Base-by-base conservation (phyloP, 2,888 invertebrate genomes). In the Tanypteryx hageni region DNA sequence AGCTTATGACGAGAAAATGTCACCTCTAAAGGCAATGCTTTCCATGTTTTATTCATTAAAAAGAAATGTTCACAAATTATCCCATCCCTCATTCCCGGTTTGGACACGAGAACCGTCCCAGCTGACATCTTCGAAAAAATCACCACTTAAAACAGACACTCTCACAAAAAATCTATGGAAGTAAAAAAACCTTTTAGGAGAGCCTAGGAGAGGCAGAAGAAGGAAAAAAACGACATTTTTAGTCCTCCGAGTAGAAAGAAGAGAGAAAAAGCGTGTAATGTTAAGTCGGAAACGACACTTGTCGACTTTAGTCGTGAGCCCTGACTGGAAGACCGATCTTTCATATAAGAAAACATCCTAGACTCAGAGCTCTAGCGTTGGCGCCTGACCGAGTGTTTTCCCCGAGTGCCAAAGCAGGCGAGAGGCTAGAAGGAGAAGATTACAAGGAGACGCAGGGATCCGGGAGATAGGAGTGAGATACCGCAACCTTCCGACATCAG, bases 41-140 rank as follows among this genome's bases (percentile, higher is more conserved):
- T 76, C 76, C 27, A 76, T 76, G 76, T 76, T 76, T 76, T 76
- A 76, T 76, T 76, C 76, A 76, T 76, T 14, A n/a, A 22, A 27
- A 10, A 27, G 76, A 76, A 76, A 76, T 76, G 76, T 76, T 76
- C 76, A 76, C 22, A 76, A 27, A 22, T 76, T 27, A 0, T 76
- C 76, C 22, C 76, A 27, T 27, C 22, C 18, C 76, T 27, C 76
- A 18, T 13, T 27, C 76, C 22, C 76, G 14, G 27, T 27, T 76
- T 76, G 11, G 76, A 76, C 76, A 76, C 22, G 18, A 76, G 27
- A 14, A 10, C 76, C 13, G 22, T 27, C 22, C 13, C 27, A 22
- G 11, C 76, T 76, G 76, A 76, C 76, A 76, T 27, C 76, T 27
- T 27, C 76, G 76, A 76, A 76, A 76, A 76, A 76, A 76, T 76